phyloP scores from a whole-genome alignment of 2,113 vertebrate genomes.

The Corydoras sp. region DNA sequence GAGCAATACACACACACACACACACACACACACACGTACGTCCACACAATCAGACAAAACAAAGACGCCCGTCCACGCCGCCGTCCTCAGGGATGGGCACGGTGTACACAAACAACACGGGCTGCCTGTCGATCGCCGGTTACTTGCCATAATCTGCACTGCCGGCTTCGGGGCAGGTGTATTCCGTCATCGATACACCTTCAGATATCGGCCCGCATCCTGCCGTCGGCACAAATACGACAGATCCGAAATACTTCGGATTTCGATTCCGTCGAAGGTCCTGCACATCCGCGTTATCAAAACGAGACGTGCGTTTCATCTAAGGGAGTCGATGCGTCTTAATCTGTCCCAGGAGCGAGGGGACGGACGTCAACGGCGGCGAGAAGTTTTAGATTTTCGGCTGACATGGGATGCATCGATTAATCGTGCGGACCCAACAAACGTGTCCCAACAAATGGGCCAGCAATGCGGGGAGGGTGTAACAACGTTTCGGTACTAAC shows the following conservation, averaged over 20 bases:
- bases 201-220: neutral
- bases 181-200: neutral
- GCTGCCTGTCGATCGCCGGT: conserved; percentile 31
- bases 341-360: no score
- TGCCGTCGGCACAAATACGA: neutral
- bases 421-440: no score
- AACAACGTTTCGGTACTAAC: no score
- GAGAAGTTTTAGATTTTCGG: no score
- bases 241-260: neutral
- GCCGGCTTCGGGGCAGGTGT: neutral
- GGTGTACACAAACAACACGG: conserved; percentile 9
- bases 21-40: neutral
- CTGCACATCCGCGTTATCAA: no score
- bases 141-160: neutral
- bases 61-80: neutral
- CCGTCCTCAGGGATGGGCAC: neutral
- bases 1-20: neutral
- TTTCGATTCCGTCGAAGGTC: no score
- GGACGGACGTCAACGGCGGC: no score
- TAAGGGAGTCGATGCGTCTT: no score
- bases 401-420: no score
- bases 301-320: no score
- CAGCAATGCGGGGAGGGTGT: no score
- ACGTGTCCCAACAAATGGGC: no score
- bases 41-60: neutral